These are phyloP conservation scores for Stegodyphus dumicola DNA, from an alignment of 1,140 invertebrate species.

Conservation along the genomic window DNA sequence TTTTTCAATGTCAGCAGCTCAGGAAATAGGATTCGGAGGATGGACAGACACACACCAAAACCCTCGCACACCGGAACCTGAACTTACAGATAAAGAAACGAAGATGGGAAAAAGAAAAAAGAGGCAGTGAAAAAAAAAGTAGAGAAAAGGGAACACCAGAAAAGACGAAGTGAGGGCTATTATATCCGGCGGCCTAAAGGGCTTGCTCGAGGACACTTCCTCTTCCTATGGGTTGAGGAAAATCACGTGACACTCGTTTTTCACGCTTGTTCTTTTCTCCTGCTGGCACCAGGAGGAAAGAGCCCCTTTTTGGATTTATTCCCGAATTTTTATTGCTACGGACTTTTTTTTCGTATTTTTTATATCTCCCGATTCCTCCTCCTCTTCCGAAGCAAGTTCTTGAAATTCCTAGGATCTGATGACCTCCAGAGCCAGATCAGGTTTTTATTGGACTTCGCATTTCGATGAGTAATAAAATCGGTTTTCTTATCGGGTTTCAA, in stretches of 20 bases:
- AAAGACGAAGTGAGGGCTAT: constrained; percentile 37
- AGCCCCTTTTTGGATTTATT: constrained; percentile 37
- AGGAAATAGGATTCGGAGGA: constrained; percentile 47
- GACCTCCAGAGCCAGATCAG: constrained; percentile 32
- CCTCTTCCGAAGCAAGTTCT: constrained; percentile 10
- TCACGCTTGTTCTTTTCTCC: constrained; percentile 54
- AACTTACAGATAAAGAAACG: constrained; percentile 53
- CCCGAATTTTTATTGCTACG: constrained; percentile 40
- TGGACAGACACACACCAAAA: constrained; percentile 36
- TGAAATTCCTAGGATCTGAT: constrained; percentile 22
- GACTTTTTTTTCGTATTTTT: constrained; percentile 20
- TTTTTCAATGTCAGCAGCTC: constrained; percentile 8
- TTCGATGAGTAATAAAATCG: constrained; percentile 56
- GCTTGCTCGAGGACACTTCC: constrained; percentile 51
- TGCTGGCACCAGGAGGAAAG: constrained; percentile 29
- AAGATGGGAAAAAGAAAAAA: neutral
- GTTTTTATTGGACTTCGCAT: constrained; percentile 58
- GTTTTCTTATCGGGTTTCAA: constrained; percentile 53
- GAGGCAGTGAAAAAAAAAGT: constrained; percentile 3
- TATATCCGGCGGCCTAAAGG: constrained; percentile 49
- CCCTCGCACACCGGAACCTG: constrained; percentile 35
- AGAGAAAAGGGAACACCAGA: too few species aligned
- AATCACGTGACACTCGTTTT: constrained; percentile 57
- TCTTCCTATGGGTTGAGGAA: constrained; percentile 24
- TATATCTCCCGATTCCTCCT: neutral